These are phyloP conservation scores for Drosophila arizonae DNA, from an alignment of 1,140 invertebrate genomes.

Conservation along the genomic window DNA sequence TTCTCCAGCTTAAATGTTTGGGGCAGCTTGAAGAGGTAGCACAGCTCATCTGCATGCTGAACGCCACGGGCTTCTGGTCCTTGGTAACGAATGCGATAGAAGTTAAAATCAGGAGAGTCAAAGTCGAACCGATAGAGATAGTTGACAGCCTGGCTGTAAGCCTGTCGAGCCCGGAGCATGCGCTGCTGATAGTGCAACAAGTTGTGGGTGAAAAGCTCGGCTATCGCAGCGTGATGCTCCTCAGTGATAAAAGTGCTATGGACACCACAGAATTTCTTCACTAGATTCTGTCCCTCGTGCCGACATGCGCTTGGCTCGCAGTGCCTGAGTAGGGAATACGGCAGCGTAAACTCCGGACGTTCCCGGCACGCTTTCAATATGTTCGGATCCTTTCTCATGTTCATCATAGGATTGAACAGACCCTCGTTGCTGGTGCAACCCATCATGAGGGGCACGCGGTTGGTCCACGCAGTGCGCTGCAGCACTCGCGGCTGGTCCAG, in stretches of 20 bases:
- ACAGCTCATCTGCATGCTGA: slow-evolving; percentile 86
- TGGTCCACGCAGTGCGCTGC: slow-evolving; percentile 60
- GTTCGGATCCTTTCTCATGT: slow-evolving; percentile 20
- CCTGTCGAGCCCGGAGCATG: slow-evolving; percentile 60
- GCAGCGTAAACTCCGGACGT: slow-evolving; percentile 45
- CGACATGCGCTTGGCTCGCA: slow-evolving; percentile 30
- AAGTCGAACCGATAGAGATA: slow-evolving; percentile 83
- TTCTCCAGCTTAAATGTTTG: slow-evolving; percentile 80
- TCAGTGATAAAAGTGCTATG: slow-evolving; percentile 16
- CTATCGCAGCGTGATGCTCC: background rate
- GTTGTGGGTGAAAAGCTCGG: slow-evolving; percentile 41
- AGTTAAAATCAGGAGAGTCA: slow-evolving; percentile 71
- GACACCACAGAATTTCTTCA: slow-evolving; percentile 31
- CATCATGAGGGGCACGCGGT: slow-evolving; percentile 62
- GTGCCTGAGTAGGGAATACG: slow-evolving; percentile 27
- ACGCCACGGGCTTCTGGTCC: slow-evolving; percentile 81
- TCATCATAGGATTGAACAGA: background rate
- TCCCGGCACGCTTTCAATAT: slow-evolving; percentile 2
- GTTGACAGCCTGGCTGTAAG: slow-evolving; percentile 66
- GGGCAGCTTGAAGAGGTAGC: slow-evolving; percentile 85
- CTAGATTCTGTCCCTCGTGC: slow-evolving; percentile 42
- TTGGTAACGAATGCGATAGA: slow-evolving; percentile 53
- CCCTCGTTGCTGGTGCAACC: slow-evolving; percentile 57
- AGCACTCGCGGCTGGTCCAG: slow-evolving; percentile 41
- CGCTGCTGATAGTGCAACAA: slow-evolving; percentile 71